A percentile compares a stretch with the other conserved stretches of the same genome.
phyloP scores from a whole-genome alignment of 2,888 invertebrate species.

The Cosmopolites sordidus region DNA sequence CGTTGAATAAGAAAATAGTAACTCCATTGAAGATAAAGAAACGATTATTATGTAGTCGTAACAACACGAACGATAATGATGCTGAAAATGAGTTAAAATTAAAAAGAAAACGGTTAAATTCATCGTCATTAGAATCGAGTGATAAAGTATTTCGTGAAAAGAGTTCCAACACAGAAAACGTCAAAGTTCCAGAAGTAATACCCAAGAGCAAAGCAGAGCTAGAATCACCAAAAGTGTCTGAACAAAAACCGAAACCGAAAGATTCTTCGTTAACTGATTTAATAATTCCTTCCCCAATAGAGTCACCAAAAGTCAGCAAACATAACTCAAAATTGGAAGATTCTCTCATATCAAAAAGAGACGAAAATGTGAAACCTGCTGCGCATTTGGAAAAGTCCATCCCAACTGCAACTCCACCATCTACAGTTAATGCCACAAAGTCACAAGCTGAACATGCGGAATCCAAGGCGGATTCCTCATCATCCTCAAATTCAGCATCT shows the following conservation, averaged over 20 bases:
- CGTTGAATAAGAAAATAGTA: slow-evolving; percentile 7
- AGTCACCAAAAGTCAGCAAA: background rate
- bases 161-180: background rate
- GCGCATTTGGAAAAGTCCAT: background rate
- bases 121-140: background rate
- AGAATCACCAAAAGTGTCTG: background rate
- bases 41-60: no score
- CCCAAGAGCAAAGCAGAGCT: background rate
- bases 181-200: background rate
- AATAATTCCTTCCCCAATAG: background rate
- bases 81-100: no score
- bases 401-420: background rate
- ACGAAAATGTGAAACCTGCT: no score
- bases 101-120: background rate
- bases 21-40: slow-evolving; percentile 16
- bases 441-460: background rate
- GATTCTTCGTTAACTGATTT: background rate
- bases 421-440: background rate
- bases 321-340: background rate
- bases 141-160: no score
- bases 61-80: background rate
- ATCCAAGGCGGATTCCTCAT: background rate
- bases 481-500: background rate
- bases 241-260: background rate
- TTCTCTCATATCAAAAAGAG: no score